Evolutionary conservation across 2,113 vertebrate species (phyloP), one percentile per base, ranked within the genome.

Genomic region (Castor canadensis): DNA sequence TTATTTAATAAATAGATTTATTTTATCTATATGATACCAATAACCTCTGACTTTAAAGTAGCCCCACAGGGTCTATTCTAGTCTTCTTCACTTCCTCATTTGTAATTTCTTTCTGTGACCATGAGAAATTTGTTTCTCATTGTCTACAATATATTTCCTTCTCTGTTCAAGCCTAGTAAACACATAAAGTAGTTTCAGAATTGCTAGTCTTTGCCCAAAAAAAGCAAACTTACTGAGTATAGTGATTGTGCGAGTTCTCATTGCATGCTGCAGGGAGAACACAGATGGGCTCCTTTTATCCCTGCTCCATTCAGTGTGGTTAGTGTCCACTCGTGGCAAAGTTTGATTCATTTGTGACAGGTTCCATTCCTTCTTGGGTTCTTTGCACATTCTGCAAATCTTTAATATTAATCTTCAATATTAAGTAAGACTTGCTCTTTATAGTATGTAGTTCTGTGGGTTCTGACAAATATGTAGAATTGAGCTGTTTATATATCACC

Each of bases 81-180:
- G 49, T 56, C 62, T 62, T 64, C n/a, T 52, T 82, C 38, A 38
- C 66, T 95, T 89, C 91, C 58, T 96, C 62, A 45, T 90, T 47
- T 84, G 64, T 47, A 80, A 90, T 69, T 64, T 87, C 56, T 76
- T 52, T 43, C 38, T 84, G 66, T 35, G n/a, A 56, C 52, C 71
- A 26, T 5, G 6, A 92, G 49, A 95, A 89, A 40, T 43, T 12
- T 32, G 8, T 54, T 83, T 90, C 49, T 76, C 47, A 38, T 94
- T 64, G 71, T 58, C 72, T 64, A 38, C 56, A 32, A 20, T 32
- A 40, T 62, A 54, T 56, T 58, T 43, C 67, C 52, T 60, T 80
- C 45, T 64, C 64, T 45, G 3, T 72, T 49, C 52, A 64, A 20
- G 22, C 13, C 30, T 69, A 19, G n/a, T 28, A 2, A 1, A 56